These are phyloP conservation scores for Lepidurus apus DNA, from an alignment of 1,140 invertebrate genomes.

Conservation along the genomic window DNA sequence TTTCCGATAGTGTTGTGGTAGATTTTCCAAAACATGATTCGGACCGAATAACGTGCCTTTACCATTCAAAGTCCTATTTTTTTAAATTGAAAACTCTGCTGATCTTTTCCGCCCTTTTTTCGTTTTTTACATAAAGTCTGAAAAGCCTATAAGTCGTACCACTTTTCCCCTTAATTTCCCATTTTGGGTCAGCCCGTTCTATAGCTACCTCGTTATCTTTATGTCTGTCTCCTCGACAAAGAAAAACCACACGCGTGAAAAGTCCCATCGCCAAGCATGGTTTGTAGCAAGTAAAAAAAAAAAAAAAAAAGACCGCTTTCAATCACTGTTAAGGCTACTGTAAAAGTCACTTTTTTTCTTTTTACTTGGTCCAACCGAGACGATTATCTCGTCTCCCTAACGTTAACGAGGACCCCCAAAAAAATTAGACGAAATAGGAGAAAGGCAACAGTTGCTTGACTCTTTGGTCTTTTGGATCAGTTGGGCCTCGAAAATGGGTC, in stretches of 20 bases:
- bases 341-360: neutral
- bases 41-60: too few species aligned
- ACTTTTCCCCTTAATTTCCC: neutral
- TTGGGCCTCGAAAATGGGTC: neutral
- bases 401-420: neutral
- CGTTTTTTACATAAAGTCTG: neutral
- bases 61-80: too few species aligned
- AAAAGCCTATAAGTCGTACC: neutral
- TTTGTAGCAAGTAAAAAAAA: neutral
- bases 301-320: neutral
- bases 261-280: neutral
- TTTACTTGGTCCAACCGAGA: neutral
- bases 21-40: too few species aligned
- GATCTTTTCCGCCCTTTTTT: neutral
- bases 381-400: neutral
- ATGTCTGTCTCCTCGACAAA: neutral
- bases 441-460: constrained; percentile 21
- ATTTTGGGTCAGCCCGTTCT: neutral
- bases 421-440: neutral
- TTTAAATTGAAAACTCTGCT: neutral
- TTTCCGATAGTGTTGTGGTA: too few species aligned
- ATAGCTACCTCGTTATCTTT: constrained; percentile 7
- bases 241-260: constrained; percentile 15
- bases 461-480: neutral
- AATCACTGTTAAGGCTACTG: neutral